Evolutionary conservation across 2,888 invertebrate species (phyloP).

Genomic region (Dilophus febrilis): DNA sequence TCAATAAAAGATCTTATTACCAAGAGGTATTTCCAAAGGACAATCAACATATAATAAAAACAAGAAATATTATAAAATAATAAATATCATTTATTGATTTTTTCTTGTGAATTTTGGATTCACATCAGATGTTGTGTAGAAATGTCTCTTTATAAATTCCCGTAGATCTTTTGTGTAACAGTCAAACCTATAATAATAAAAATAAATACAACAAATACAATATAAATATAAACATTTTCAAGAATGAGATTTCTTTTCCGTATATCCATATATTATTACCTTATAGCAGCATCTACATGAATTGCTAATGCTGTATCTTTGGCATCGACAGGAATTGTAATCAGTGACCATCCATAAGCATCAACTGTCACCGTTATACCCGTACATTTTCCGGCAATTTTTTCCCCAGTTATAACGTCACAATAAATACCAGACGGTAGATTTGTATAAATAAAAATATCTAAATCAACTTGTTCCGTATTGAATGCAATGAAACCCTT

Average conservation of each 20-base stretch:
- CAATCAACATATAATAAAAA: no score
- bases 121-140: no score
- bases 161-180: background rate
- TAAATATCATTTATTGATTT: no score
- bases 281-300: constrained; percentile 24
- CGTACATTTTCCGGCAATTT: constrained; percentile 34
- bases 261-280: background rate
- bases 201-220: background rate
- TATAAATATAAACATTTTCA: background rate
- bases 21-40: no score
- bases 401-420: constrained; percentile 53
- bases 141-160: background rate
- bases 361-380: constrained; percentile 37
- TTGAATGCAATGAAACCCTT: constrained; percentile 56
- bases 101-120: no score
- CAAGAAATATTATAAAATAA: no score
- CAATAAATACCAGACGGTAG: constrained; percentile 59
- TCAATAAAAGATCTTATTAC: no score
- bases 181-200: background rate
- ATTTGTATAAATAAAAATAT: constrained; percentile 32
- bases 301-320: constrained; percentile 43
- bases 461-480: constrained; percentile 27
- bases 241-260: background rate
- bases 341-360: constrained; percentile 11
- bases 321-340: constrained; percentile 25